phyloP scores from a whole-genome alignment of 2,888 invertebrate genomes.

The Lasioglossum villosulum region DNA sequence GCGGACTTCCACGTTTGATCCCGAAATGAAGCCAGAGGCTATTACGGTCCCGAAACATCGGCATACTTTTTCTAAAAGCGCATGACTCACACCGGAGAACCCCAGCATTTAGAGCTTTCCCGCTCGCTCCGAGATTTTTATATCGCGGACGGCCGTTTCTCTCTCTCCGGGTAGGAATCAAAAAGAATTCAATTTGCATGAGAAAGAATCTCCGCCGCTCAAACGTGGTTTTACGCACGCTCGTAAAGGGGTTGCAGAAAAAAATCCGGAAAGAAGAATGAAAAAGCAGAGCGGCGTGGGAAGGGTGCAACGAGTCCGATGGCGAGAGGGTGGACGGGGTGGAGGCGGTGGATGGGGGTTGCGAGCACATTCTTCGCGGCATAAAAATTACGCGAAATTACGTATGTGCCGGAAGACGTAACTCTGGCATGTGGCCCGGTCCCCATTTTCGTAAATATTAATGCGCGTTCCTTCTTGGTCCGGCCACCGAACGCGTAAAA shows the following conservation, averaged over 20 bases:
- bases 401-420: slow-evolving; percentile 36
- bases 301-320: neutral
- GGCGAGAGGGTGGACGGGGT: neutral
- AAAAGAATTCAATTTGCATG: slow-evolving; percentile 64
- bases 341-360: neutral
- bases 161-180: slow-evolving; percentile 41
- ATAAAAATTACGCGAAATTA: slow-evolving; percentile 61
- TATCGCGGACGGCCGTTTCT: slow-evolving; percentile 1
- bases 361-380: slow-evolving; percentile 35
- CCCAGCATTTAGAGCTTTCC: neutral
- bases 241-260: slow-evolving; percentile 48
- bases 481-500: slow-evolving; percentile 26
- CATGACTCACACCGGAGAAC: neutral
- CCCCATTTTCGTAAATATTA: slow-evolving; percentile 46
- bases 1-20: neutral
- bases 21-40: neutral
- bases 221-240: slow-evolving; percentile 52
- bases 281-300: neutral
- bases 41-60: neutral
- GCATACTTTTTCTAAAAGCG: neutral
- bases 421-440: neutral
- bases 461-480: neutral
- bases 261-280: neutral
- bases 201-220: slow-evolving; percentile 55
- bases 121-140: slow-evolving; percentile 14